Base-by-base conservation (phyloP, 2,113 vertebrate genomes). In the Caloenas nicobarica region DNA sequence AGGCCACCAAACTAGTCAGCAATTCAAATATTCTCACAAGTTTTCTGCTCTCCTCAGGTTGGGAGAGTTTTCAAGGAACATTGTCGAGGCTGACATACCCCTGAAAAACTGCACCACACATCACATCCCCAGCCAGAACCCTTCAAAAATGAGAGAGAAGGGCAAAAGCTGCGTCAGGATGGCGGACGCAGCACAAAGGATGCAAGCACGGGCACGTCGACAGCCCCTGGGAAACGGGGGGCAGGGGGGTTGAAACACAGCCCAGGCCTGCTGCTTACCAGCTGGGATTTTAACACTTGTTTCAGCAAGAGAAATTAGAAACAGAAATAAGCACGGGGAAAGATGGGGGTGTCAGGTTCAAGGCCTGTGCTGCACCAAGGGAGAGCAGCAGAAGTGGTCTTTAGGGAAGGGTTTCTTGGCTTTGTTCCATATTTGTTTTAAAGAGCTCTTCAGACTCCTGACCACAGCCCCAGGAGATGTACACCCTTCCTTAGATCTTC, bases 201-300 rank as follows among this genome's bases (percentile, higher is more conserved):
- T 82, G 72, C 95, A 96, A 76, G 91, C 81, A 81, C 73, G 86
- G 88, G 91, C 96, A 96, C 22, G 73, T 94, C 81, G 5, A 88
- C 79, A 90, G 95, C 85, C 91, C 81, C 89, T 94, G 76, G 80
- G 89, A 92, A 91, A 50, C 54, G 24, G 48, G 12, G 16, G 40
- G 8, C 1, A 3, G 44, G 16, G n/a, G 29, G 60, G 33, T 54
- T 96, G 94, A 96, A 97, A 91, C 87, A 23, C 62, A 93, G 94
- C 91, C 96, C 89, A 85, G 89, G 57, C 61, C 86, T 70, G 91
- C 93, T 88, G 88, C 90, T 78, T 40, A 81, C 90, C 90, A 95
- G 96, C 90, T 95, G 87, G 57, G 93, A 53, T 86, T 93, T 91
- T 42, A 91, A 74, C 95, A 93, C 83, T 93, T 82, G 77, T 78